phyloP scores from a whole-genome alignment of 2,797 vertebrate species.

The Taeniopygia guttata region DNA sequence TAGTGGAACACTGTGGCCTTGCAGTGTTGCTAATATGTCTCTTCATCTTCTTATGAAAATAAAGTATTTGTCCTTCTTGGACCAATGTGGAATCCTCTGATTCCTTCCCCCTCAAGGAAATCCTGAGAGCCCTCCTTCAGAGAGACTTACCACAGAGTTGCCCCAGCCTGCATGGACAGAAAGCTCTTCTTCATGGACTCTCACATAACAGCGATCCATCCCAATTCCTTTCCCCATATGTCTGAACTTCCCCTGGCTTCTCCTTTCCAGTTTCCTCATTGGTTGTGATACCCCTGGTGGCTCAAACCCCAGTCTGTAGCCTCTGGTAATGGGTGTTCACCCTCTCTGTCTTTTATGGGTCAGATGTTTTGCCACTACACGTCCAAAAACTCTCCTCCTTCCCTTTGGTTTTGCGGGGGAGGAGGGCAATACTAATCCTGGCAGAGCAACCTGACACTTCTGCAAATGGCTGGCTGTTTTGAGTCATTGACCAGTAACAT shows the following conservation, averaged over 20 bases:
- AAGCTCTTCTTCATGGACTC: not conserved
- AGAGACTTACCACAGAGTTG: not conserved
- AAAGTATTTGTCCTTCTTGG: not conserved
- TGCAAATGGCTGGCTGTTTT: not conserved
- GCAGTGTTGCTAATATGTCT: not conserved
- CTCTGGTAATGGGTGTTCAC: not conserved
- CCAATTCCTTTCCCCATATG: not conserved
- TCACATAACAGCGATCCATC: not conserved
- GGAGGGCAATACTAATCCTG: not conserved
- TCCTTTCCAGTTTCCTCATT: not conserved
- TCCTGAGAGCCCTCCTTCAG: not conserved
- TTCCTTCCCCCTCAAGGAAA: not conserved
- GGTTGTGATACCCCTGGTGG: not conserved
- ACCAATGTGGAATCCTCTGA: not conserved
- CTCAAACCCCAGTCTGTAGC: not conserved
- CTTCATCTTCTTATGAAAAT: not conserved
- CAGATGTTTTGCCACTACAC: not conserved
- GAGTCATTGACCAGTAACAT: not conserved
- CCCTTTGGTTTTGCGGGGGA: rapidly evolving
- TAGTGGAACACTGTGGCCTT: not conserved
- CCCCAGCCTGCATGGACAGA: not conserved
- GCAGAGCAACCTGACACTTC: not conserved
- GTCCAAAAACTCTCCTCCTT: not conserved
- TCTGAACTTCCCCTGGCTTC: not conserved
- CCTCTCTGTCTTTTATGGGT: rapidly evolving